Evolutionary conservation across 2,888 invertebrate genomes (phyloP), one percentile per base, ranked within the genome.

Genomic region (Rhagium mordax): DNA sequence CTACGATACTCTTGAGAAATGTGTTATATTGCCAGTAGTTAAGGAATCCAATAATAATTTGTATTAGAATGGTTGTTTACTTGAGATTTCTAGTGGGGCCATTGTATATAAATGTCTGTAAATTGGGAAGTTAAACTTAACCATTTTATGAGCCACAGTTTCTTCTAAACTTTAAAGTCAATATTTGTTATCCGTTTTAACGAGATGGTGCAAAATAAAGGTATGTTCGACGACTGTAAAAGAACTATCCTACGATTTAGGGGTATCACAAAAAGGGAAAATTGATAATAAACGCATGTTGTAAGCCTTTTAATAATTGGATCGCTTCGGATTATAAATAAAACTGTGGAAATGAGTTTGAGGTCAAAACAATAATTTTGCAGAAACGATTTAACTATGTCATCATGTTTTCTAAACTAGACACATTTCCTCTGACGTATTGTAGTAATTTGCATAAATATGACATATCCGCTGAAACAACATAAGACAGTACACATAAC

Each of bases 81-180:
- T 53, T 18, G 49, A 53, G 53, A 53, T 53, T 49, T 20, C 53
- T 65, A 29, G 53, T 27, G 24, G 33, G 53, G 29, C 65, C 67
- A 69, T 68, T 69, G 69, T 72, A 65, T 49, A 65, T 69, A 59
- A 69, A 60, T 60, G 53, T 69, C 21, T 49, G 67, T 72, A n/a
- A 72, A 72, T 72, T 72, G 49, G 67, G 61, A 67, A 72, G 60
- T 55, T 48, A 72, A 72, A 72, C 68, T 55, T 57, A 53, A 65
- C 33, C 53, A 29, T 53, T 65, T 65, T 53, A 65, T 53, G 33
- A 65, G 55, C 65, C 55, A 27, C 53, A 53, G 33, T 64, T 59
- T 64, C 64, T 65, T 15, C 21, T 65, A 53, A 65, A 65, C 53
- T 65, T 65, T 53, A 65, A 53, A 65, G 65, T 53, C 65, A 65